Base-by-base conservation (phyloP, 2,797 vertebrate genomes). In the Epinephelus awoara region DNA sequence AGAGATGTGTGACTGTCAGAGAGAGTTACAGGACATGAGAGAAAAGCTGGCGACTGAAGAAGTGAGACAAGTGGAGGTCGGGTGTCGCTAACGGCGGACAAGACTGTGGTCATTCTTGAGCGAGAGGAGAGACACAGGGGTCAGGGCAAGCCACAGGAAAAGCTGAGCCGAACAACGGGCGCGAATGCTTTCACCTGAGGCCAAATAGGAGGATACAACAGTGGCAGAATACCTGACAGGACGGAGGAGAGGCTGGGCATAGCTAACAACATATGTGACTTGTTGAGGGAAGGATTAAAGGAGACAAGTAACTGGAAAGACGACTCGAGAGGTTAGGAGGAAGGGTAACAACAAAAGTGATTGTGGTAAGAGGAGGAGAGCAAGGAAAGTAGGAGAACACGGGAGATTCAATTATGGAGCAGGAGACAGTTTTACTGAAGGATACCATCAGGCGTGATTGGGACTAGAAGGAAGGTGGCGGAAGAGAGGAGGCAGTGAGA, bases 341-440 rank as follows among this genome's bases (percentile, higher is more conserved):
- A 88, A 29, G 74, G 76, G 61, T 82, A 85, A 84, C 56, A 81
- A 61, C 82, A 57, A 72, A 82, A 73, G 75, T 62, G 72, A 87
- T 87, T 90, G 83, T 83, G 75, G 75, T 86, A 72, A 73, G 51
- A 70, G 38, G 51, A 80, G 51, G 64, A 51, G 42, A 62, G 63
- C 57, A 62, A 56, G 49, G 59, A 74, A 62, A 77, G 58, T 42
- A 75, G 67, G 72, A 57, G 72, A 79, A 75, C 67, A 71, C 40
- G 1, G 42, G 63, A 74, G 62, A 82, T 88, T 88, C 72, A 85
- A 83, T 89, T 84, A 85, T 55, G 59, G 50, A 73, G 67, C 44
- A 76, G 50, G 65, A 65, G 58, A 71, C 75, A 40, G 69, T 86
- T 84, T 82, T 68, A 57, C 54, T 49, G 77, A 69, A 78, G 70